These are phyloP conservation scores for Oncorhynchus kisutch DNA, from an alignment of 2,113 vertebrate species.

Conservation along the genomic window DNA sequence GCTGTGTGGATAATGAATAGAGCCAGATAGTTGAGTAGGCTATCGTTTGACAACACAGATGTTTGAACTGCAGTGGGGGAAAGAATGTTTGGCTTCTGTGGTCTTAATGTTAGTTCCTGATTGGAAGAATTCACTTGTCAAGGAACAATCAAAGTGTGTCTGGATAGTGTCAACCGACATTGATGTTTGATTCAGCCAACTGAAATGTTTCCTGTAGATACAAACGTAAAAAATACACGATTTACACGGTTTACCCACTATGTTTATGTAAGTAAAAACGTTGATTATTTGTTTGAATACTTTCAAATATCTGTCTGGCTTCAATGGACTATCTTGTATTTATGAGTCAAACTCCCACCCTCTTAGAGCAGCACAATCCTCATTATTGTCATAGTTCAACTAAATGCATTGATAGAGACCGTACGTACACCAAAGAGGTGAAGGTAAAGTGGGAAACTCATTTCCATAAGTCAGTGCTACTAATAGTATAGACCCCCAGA, in stretches of 20 bases:
- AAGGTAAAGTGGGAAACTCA: background rate
- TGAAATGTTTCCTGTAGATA: too few species aligned
- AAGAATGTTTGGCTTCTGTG: constrained; percentile 31
- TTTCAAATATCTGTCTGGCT: background rate
- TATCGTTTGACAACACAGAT: constrained; percentile 26
- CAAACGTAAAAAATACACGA: background rate
- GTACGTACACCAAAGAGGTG: background rate
- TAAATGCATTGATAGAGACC: constrained; percentile 3
- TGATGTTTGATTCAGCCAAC: constrained; percentile 15
- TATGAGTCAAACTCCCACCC: constrained; percentile 9
- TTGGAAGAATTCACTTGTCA: constrained; percentile 35
- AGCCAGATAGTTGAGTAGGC: constrained; percentile 17
- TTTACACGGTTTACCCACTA: constrained; percentile 18
- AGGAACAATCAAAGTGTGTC: constrained; percentile 42
- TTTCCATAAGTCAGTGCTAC: constrained; percentile 2
- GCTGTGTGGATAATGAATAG: constrained; percentile 46
- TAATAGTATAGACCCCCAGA: background rate
- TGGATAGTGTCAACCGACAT: constrained; percentile 28
- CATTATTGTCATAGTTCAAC: constrained; percentile 10
- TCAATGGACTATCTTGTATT: constrained; percentile 16
- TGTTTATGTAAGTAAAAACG: background rate
- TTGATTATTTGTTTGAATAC: too few species aligned
- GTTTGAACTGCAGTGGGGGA: constrained; percentile 31
- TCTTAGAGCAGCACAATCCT: background rate
- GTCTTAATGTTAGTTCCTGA: constrained; percentile 51